Base-by-base conservation (phyloP, 2,113 vertebrate genomes). In the Protobothrops flavoviridis region DNA sequence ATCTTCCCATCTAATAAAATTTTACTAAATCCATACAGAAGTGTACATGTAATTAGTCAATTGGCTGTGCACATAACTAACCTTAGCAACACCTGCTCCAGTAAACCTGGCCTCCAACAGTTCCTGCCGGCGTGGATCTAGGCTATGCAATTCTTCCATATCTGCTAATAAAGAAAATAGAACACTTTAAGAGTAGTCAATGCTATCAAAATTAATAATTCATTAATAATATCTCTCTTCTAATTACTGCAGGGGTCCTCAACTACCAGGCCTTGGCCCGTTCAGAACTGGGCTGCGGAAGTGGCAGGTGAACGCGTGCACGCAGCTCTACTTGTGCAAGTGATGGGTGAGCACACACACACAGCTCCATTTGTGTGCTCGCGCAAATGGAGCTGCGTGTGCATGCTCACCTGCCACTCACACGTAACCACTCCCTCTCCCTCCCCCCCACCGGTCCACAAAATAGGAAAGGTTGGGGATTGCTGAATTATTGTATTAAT, bases 61-160 rank as follows among this genome's bases (percentile, higher is more conserved):
- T 64, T 15, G 5, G 87, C 7, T 57, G 92, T 50, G 52, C 59
- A 94, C 55, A 55, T 20, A 57, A 97, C 98, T 98, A 97, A 99
- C 99, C 99, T 99, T 99, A 93, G 99, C 98, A 95, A 99, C 99
- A 64, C 99, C 99, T 0, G 99, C 99, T 95, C 99, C 99, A 0
- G 99, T 99, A 98, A 99, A 99, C 93, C 99, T 98, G 97, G 99
- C 99, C 97, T 99, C 99, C 96, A 99, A 95, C 95, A 99, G 98
- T 96, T 99, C 99, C 97, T 99, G 99, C 96, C 99, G 98, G 92
- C 99, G 98, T 94, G 99, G 99, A 98, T 99, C 99, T 98, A 99
- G 98, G 98, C 99, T 99, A 96, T 99, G 99, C 99, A 99, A 98
- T 98, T 99, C 99, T 98, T 99, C 99, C 99, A 99, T 99, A 98